phyloP scores from a whole-genome alignment of 2,113 vertebrate species.

The Amia ocellicauda region DNA sequence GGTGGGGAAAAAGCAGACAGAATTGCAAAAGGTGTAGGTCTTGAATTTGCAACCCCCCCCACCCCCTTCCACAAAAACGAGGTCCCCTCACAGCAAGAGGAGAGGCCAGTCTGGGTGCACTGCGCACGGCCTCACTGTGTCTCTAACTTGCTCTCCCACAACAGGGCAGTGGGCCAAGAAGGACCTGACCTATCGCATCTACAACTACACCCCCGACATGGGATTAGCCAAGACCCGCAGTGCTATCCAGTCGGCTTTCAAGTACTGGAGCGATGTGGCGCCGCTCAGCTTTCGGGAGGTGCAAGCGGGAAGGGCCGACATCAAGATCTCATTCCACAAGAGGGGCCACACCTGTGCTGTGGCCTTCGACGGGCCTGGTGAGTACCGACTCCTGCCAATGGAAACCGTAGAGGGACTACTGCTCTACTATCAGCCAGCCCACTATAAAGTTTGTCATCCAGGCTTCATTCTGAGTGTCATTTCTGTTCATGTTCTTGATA shows the following conservation, averaged over 20 bases:
- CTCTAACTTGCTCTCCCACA: no score
- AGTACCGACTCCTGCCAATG: constrained; percentile 1
- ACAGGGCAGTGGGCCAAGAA: constrained; percentile 78
- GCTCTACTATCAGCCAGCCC: no score
- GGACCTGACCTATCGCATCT: constrained; percentile 74
- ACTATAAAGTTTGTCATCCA: no score
- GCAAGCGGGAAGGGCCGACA: constrained; percentile 65
- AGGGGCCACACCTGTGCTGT: constrained; percentile 49
- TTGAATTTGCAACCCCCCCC: no score
- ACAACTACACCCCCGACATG: constrained; percentile 75
- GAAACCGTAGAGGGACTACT: neutral
- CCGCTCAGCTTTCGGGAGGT: constrained; percentile 74
- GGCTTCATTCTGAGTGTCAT: neutral
- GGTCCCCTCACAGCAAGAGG: no score
- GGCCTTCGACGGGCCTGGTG: constrained; percentile 68
- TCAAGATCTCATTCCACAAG: constrained; percentile 76
- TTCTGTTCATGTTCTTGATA: neutral
- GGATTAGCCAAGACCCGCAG: constrained; percentile 39
- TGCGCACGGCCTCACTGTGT: no score
- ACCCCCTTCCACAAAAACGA: no score
- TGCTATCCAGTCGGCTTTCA: constrained; percentile 72
- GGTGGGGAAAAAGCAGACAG: neutral
- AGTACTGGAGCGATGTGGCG: constrained; percentile 75
- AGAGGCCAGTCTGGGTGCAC: neutral
- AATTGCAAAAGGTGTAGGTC: neutral